Base-by-base conservation (phyloP, 2,888 invertebrate genomes). In the Caenorhabditis sp. region DNA sequence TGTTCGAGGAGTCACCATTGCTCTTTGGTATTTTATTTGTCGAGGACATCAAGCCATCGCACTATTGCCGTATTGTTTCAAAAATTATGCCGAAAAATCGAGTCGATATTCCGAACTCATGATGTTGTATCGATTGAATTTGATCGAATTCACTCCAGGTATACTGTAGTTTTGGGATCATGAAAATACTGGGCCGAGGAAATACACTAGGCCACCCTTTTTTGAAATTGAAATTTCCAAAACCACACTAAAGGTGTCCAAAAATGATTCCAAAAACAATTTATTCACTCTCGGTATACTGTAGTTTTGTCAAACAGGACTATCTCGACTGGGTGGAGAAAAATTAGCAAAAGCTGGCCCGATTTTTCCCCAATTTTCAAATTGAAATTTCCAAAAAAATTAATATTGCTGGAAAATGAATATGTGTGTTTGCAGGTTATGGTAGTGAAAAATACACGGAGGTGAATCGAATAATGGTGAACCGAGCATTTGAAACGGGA, bases 61-160 rank as follows among this genome's bases (percentile, higher is more conserved):
- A 53, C 77, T 83, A 26, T 76, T 83, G 0, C 83, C 83, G 1
- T 77, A 79, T 62, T 83, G 83, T 65, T 83, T 80, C 72, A 81
- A 81, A 60, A 68, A 69, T 37, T 83, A 78, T 62, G 69, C 79
- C 49, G 83, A 83, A 58, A 81, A 81, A 64, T 76, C 76, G 57
- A 69, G 69, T 54, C 62, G 75, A 26, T 81, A 77, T 69, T 65
- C 75, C 54, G 80, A 79, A 58, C 70, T 83, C 10, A 78, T 78
- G 71, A 69, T 70, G 51, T 72, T 83, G 31, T 77, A 77, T 54
- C 69, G 76, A 26, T 68, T 81, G 61, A 81, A 81, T 37, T 68
- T 83, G 23, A 70, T 83, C 61, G 81, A 83, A 66, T 83, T 81
- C 65, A 83, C 83, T 14, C 82, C 78, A 19, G 43, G 43, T 43